Percentiles rank a stretch among this genome's conserved stretches.
Conservation (phyloP, 2,113 vertebrate species). For the Oplegnathus fasciatus region DNA sequence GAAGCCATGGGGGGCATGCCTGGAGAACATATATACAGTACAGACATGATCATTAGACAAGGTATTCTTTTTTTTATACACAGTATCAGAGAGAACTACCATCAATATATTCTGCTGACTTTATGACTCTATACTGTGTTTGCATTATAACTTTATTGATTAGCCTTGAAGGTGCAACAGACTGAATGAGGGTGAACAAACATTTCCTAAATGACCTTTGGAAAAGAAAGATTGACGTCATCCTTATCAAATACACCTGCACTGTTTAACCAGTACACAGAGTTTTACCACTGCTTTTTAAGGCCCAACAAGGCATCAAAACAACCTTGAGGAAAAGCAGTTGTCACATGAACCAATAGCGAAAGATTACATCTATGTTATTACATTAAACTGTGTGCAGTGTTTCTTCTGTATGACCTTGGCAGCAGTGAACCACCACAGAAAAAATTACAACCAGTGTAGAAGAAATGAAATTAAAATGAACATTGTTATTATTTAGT, state of each 20-base stretch:
- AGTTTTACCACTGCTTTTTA: background rate
- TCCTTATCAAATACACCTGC: conserved; percentile 1
- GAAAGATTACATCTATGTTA: conserved; percentile 3
- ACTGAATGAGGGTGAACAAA: background rate
- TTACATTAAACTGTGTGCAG: conserved; percentile 7
- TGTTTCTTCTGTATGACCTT: background rate
- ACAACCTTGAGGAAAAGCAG: background rate
- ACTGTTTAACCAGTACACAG: background rate
- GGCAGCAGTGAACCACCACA: background rate
- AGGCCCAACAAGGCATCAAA: background rate
- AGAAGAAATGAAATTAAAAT: background rate
- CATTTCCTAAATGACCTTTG: conserved; percentile 4
- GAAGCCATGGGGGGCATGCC: conserved; percentile 90
- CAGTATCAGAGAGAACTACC: background rate
- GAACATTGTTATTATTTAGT: background rate
- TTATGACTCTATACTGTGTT: background rate
- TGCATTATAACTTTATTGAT: conserved; percentile 6
- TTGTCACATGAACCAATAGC: background rate
- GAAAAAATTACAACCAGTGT: background rate
- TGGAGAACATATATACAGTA: conserved; percentile 53
- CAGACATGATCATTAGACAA: background rate
- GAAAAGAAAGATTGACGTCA: background rate
- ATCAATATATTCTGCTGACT: background rate
- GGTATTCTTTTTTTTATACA: background rate
- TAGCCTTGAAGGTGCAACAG: background rate